Base-by-base conservation (phyloP, 2,888 invertebrate genomes). In the Gonocerus acuteangulatus region DNA sequence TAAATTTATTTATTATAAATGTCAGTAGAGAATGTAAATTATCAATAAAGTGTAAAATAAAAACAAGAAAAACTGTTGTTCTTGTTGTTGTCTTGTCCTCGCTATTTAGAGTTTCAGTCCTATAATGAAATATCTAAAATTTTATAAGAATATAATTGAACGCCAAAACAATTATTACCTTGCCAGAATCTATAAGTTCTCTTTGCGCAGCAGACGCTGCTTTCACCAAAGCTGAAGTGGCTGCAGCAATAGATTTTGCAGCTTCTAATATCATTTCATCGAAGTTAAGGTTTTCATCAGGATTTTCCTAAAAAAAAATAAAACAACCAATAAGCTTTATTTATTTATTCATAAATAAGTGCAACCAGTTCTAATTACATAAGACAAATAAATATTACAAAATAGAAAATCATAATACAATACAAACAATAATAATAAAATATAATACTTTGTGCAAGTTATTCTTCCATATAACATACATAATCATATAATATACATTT, bases 241-340 rank as follows among this genome's bases (percentile, higher is more conserved):
- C 99, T 0, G 93, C 88, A 68, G 96, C 93, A 69, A 99, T 97
- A 1, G 93, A 92, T 77, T 95, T 95, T 42, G 97, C 97, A 0
- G 97, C 97, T 73, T 95, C 95, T 70, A 99, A 76, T 69, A 99
- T 99, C 88, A 97, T 95, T 77, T 96, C 97, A 74, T 99, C 99
- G 75, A 99, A 99, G 78, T 95, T 95, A 76, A 97, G 82, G 67
- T 85, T 89, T 74, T 95, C 94, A 72, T 95, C 94, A 2, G 90
- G 83, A 74, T 89, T 89, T 89, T 94, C 76, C 7, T 65, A 51
- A 51, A 48, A n/a, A 4, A 51, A 48, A 59, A 42, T 32, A 42
- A 2, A 22, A 15, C 2, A 52, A 7, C 2, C 27, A 19, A 15
- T 2, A 47, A 27, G 2, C 39, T 15, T 19, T 9, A 32, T 9